phyloP scores from a whole-genome alignment of 2,888 invertebrate genomes.

The Lasioglossum oenotherae region DNA sequence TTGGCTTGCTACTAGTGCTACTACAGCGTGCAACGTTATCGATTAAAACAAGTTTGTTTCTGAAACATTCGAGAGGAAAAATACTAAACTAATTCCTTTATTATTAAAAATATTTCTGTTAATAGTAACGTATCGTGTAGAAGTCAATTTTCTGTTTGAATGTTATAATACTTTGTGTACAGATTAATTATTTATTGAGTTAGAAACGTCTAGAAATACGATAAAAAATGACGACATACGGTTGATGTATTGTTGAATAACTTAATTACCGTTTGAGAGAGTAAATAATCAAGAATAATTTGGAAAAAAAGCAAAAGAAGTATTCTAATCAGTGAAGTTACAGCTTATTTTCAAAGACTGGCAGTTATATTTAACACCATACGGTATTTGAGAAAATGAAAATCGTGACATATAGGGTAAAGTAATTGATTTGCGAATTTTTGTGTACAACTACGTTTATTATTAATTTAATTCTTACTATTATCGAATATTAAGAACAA shows the following conservation, averaged over 20 bases:
- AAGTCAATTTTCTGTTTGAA: not conserved
- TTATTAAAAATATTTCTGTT: not conserved
- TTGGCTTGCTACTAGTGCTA: not conserved
- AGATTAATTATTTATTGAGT: not conserved
- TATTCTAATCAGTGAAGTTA: conserved; percentile 29
- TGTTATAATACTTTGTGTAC: not conserved
- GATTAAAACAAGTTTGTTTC: not conserved
- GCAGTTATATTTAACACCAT: conserved; percentile 5
- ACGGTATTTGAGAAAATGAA: conserved; percentile 18
- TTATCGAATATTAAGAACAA: conserved; percentile 30
- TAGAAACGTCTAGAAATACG: not conserved
- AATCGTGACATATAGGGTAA: conserved; percentile 26
- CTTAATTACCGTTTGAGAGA: not conserved
- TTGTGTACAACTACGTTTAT: conserved; percentile 52
- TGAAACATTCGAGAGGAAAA: not conserved
- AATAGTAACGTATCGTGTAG: not conserved
- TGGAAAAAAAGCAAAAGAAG: not conserved
- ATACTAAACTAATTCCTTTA: not conserved
- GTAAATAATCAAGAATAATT: not conserved
- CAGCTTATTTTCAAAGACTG: conserved; percentile 20
- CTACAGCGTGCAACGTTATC: not conserved
- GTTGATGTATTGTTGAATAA: not conserved
- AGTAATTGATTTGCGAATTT: conserved; percentile 30
- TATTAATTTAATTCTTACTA: conserved; percentile 38
- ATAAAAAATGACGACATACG: not conserved